Evolutionary conservation across 2,113 vertebrate species (phyloP).

Genomic region (Protobothrops flavoviridis): DNA sequence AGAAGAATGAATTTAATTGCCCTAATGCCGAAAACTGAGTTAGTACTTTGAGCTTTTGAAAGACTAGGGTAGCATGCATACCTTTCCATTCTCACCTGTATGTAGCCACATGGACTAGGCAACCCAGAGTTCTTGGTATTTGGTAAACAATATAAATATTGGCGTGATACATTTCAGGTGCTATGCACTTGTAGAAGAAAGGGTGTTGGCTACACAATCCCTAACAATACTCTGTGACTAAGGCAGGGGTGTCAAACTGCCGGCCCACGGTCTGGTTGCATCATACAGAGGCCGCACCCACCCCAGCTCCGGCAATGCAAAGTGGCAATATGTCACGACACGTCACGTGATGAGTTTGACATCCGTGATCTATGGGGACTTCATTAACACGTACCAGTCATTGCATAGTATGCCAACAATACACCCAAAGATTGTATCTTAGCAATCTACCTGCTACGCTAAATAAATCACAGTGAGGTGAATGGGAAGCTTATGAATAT

Average conservation of each 20-base stretch:
- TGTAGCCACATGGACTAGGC: not conserved
- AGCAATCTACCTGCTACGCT: not conserved
- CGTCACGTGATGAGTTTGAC: too few relatives aligned
- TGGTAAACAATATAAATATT: not conserved
- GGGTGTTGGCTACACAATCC: not conserved
- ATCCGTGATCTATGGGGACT: not conserved
- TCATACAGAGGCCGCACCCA: too few relatives aligned
- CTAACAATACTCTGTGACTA: not conserved
- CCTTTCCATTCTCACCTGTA: not conserved
- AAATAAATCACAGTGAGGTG: not conserved
- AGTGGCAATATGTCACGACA: too few relatives aligned
- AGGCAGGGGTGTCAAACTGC: too few relatives aligned
- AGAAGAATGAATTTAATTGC: slow-evolving; percentile 1
- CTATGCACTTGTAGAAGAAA: not conserved
- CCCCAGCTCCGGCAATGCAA: too few relatives aligned
- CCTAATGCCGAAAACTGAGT: not conserved
- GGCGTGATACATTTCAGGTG: not conserved
- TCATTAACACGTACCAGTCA: not conserved
- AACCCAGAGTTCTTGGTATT: not conserved
- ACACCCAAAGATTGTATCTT: not conserved
- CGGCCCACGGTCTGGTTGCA: too few relatives aligned
- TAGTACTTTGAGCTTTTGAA: not conserved
- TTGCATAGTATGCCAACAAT: not conserved
- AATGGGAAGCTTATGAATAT: not conserved
- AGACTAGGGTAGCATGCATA: not conserved